A percentile compares a stretch with the other conserved stretches of the same genome.
Conservation (phyloP, 1,140 invertebrate species). For the Heliconius nattereri region DNA sequence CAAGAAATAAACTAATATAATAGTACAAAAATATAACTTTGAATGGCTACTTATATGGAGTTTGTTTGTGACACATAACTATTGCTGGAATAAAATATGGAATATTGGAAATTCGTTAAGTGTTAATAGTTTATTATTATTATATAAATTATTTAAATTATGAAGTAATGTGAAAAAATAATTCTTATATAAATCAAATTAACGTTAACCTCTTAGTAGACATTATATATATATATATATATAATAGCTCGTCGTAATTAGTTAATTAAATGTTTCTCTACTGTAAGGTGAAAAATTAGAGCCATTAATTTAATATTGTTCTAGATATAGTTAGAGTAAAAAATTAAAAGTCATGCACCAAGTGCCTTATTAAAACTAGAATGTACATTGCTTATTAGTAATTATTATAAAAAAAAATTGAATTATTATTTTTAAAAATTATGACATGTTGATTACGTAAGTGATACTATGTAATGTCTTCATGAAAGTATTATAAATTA, state of each 20-base stretch:
- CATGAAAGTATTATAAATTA: conserved; percentile 13
- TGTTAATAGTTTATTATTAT: not conserved
- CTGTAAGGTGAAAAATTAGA: not conserved
- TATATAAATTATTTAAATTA: not conserved
- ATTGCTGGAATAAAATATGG: not conserved
- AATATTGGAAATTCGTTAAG: not conserved
- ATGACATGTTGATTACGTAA: not conserved
- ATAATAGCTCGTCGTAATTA: not conserved
- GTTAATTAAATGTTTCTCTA: not conserved
- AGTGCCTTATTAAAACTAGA: conserved; percentile 73
- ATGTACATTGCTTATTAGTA: conserved; percentile 52
- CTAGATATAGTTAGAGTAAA: conserved; percentile 23
- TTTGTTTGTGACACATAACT: not conserved
- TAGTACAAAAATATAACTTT: conserved; percentile 24
- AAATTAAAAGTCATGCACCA: conserved; percentile 49
- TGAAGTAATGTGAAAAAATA: not conserved
- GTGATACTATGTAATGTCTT: conserved; percentile 9
- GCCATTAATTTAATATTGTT: not conserved
- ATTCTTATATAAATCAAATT: not conserved
- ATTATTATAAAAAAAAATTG: not conserved
- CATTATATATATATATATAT: not conserved
- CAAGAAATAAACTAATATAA: conserved; percentile 13
- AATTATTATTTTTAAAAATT: not conserved
- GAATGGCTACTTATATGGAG: not conserved
- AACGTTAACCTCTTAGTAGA: not conserved